Base-by-base conservation (phyloP, 2,888 invertebrate species). In the Plagodis pulveraria region DNA sequence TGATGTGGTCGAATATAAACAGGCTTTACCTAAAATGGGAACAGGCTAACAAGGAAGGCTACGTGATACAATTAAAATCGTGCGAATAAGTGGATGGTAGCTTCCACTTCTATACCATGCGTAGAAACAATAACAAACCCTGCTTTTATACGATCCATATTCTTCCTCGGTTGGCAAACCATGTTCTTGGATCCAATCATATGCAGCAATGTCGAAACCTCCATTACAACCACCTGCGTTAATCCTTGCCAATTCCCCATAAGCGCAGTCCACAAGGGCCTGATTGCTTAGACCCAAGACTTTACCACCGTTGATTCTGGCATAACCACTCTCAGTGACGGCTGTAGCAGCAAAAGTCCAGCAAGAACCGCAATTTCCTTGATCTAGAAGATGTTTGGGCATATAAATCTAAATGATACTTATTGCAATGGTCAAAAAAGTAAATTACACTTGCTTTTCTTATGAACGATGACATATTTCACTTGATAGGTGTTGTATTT, bases 191-290 rank as follows among this genome's bases (percentile, higher is more conserved):
- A 98, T 97, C 96, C 97, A 98, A 63, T 96, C 94, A 76, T 98
- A 98, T 0, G 97, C 95, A 50, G 96, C 94, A 80, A 96, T 97
- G 81, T 98, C 98, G 86, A 96, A 96, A 8, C 98, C 98, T 6
- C 98, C 98, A 78, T 97, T 96, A 83, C 98, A 99, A 0, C 98
- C 98, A 78, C 95, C 95, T 74, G 96, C 96, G 33, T 97, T 98
- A 0, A 6, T 6, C 0, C 36, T 34, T 0, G 10, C 35, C 0
- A 77, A 93, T 97, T 34, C 93, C 93, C 49, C 57, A 34, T 72
- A 88, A 83, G 78, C 81, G 35, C 89, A 89, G 56, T 89, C 89
- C 8, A 89, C 56, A 5, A 89, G 62, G 5, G 88, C 88, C 67
- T 89, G 89, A 55, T 84, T 84, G 43, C 82, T 79, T 0, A 89